Conservation (phyloP, 2,113 vertebrate genomes). For the Puma concolor region DNA sequence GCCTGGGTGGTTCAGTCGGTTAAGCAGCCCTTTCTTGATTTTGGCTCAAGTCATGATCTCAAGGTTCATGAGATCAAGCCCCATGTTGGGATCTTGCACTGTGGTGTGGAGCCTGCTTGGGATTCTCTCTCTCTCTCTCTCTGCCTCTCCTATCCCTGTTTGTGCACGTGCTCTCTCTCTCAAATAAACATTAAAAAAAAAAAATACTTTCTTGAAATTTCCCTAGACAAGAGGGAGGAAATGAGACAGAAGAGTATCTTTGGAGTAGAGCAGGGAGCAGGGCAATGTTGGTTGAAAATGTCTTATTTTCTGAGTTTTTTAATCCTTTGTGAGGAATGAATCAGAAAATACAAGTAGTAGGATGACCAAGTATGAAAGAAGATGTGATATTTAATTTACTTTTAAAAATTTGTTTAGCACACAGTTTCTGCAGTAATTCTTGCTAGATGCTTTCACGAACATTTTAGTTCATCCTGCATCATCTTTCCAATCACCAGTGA, state of each 20-base stretch:
- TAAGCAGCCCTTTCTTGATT: no score
- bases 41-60: no score
- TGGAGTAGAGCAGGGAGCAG: not conserved
- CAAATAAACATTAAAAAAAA: no score
- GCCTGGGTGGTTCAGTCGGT: no score
- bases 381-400: not conserved
- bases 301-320: not conserved
- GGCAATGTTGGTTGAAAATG: not conserved
- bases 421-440: not conserved
- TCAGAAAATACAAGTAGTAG: not conserved
- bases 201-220: constrained; percentile 11
- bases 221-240: not conserved
- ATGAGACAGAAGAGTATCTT: not conserved
- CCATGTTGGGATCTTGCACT: no score
- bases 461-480: not conserved
- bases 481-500: not conserved
- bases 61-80: no score
- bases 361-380: not conserved
- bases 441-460: not conserved
- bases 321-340: not conserved
- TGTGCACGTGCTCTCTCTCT: no score
- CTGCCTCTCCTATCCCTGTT: no score
- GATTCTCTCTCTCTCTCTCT: no score
- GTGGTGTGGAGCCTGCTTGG: no score
- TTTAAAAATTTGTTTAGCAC: not conserved